A percentile compares a stretch with the other conserved stretches of the same genome.
These are phyloP conservation scores for Lysiphlebus fabarum DNA, from an alignment of 1,140 invertebrate genomes.

Conservation along the genomic window DNA sequence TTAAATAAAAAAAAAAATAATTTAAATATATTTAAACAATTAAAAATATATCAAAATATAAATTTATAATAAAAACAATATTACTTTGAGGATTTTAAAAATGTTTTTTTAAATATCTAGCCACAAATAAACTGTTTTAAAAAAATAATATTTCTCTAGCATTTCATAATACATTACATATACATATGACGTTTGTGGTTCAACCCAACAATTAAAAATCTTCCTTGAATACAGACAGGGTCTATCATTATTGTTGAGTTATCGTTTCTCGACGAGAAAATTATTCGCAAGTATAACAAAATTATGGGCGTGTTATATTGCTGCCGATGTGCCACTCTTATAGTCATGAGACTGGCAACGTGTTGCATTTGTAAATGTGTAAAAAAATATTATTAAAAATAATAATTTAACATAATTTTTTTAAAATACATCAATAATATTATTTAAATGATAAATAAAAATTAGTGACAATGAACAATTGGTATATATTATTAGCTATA, in stretches of 20 bases:
- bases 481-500: background rate
- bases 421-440: too few relatives aligned
- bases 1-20: background rate
- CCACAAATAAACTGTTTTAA: too few relatives aligned
- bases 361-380: conserved; percentile 15
- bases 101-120: too few relatives aligned
- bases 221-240: conserved; percentile 36
- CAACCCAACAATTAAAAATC: conserved; percentile 51
- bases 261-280: conserved; percentile 38
- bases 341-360: conserved; percentile 8
- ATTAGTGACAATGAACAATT: conserved; percentile 13
- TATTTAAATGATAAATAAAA: conserved; percentile 1
- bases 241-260: conserved; percentile 50
- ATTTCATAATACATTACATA: conserved; percentile 1
- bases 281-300: conserved; percentile 22
- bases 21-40: too few relatives aligned
- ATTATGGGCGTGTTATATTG: conserved; percentile 20
- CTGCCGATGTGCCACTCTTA: conserved; percentile 21
- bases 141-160: background rate
- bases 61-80: too few relatives aligned
- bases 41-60: too few relatives aligned
- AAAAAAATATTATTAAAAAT: too few relatives aligned
- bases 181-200: conserved; percentile 42
- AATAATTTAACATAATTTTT: too few relatives aligned
- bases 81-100: too few relatives aligned